A percentile compares a stretch with the other conserved stretches of the same genome.
Conservation (phyloP, 2,797 vertebrate genomes). For the Coendou prehensilis region DNA sequence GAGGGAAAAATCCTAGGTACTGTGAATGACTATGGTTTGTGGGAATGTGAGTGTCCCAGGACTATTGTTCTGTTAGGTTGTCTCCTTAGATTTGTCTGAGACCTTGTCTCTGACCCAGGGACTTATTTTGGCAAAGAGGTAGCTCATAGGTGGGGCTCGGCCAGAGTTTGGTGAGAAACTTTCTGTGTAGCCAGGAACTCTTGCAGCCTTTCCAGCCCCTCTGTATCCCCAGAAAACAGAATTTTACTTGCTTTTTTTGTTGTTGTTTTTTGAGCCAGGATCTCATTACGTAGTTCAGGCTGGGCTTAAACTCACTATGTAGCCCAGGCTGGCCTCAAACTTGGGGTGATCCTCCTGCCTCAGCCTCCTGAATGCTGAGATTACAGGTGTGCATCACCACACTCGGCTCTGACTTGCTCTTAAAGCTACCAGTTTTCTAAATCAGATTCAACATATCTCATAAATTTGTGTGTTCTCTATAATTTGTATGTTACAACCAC, state of each 20-base stretch:
- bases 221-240: slow-evolving; percentile 44
- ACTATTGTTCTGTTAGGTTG: slow-evolving; percentile 47
- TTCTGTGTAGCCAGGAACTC: not conserved
- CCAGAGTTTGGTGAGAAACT: slow-evolving; percentile 54
- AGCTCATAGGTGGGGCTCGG: not conserved
- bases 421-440: slow-evolving; percentile 65
- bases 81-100: slow-evolving; percentile 36
- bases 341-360: not conserved
- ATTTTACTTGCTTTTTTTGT: slow-evolving; percentile 51
- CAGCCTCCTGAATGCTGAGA: not conserved
- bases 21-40: slow-evolving; percentile 44
- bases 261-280: not conserved
- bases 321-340: not conserved
- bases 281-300: not conserved
- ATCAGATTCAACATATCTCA: slow-evolving; percentile 39
- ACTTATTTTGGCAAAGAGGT: slow-evolving; percentile 62
- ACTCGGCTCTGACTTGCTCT: not conserved
- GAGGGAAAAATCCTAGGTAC: not conserved
- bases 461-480: slow-evolving; percentile 37
- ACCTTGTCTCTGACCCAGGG: slow-evolving; percentile 57
- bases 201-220: not conserved
- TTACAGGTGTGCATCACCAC: not conserved
- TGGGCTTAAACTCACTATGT: not conserved
- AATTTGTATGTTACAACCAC: slow-evolving; percentile 49
- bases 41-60: slow-evolving; percentile 14